Base-by-base conservation (phyloP, 2,888 invertebrate species). In the Caenorhabditis panamensis region DNA sequence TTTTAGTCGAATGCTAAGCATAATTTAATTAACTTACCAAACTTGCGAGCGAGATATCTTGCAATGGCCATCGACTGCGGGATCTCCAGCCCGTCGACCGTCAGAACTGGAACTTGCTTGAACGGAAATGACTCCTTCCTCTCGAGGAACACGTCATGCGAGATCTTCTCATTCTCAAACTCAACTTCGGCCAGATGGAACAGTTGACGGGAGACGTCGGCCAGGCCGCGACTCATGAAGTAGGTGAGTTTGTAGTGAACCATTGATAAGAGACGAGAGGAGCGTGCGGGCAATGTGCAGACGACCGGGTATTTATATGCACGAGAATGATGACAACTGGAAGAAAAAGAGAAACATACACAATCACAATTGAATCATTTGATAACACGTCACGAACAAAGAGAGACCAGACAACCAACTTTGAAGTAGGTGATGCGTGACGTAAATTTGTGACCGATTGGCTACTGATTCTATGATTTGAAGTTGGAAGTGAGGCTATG, bases 21-120 rank as follows among this genome's bases (percentile, higher is more conserved):
- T 26, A 26, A 24, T 31, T 26, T 47, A 31, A 28, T 18, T 37
- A 24, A 62, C 69, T 26, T 47, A 84, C 84, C 84, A 54, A 79
- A 80, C 63, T 82, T 78, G n/a, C 31, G 68, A 3, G 82, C 84
- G 44, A 84, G 47, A 41, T 78, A 82, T 26, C 84, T 68, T 3
- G 79, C 80, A 26, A 84, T 77, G 26, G 84, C 84, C 51, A 79
- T 53, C 2, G 84, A 84, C 44, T 84, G 82, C 3, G 84, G 82
- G 44, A 84, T 82, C 44, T 62, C 28, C n/a, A 69, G 28, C 11
- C 82, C 84, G 44, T 82, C 84, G 36, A 84, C 80, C 11, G 68
- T 72, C 44, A 82, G 68, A 24, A 84, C 80, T 0, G 84, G 82
- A 11, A 82, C 67, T 31, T 80, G 76, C 16, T 72, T 77, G 58